Evolutionary conservation across 2,888 invertebrate genomes (phyloP).

Genomic region (Anodontia alba): DNA sequence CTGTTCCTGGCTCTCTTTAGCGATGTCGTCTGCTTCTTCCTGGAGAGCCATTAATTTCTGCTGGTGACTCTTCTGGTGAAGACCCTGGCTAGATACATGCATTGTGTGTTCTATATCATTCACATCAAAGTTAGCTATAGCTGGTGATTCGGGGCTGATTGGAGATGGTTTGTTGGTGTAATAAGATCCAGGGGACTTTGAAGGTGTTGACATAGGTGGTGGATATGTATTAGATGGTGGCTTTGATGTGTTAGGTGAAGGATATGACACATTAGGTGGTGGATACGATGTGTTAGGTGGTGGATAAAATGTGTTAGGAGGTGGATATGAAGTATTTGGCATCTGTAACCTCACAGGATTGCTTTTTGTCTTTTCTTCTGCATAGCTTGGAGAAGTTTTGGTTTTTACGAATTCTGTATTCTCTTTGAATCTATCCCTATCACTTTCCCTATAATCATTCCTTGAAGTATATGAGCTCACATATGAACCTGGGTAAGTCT

Average conservation of each 20-base stretch:
- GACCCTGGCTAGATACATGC: constrained; percentile 35
- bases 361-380: constrained; percentile 1
- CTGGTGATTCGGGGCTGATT: constrained; percentile 48
- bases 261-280: not conserved
- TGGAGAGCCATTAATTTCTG: constrained; percentile 42
- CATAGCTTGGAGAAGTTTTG: not conserved
- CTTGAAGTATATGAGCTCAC: not conserved
- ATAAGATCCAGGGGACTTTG: constrained; percentile 25
- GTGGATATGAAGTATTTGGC: not conserved
- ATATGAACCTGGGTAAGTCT: not conserved
- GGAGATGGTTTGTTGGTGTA: constrained; percentile 23
- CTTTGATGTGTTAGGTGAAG: not conserved
- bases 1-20: constrained; percentile 49
- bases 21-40: constrained; percentile 53
- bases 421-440: not conserved
- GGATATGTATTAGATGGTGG: too few relatives aligned
- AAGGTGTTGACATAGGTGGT: constrained; percentile 8
- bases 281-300: not conserved
- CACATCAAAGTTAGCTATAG: constrained; percentile 51
- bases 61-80: constrained; percentile 39
- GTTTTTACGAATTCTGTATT: not conserved
- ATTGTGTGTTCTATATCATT: constrained; percentile 51
- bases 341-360: constrained; percentile 6
- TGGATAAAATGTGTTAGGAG: not conserved
- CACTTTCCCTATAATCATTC: not conserved